phyloP scores from a whole-genome alignment of 2,113 vertebrate genomes.

The Pitta sordida region DNA sequence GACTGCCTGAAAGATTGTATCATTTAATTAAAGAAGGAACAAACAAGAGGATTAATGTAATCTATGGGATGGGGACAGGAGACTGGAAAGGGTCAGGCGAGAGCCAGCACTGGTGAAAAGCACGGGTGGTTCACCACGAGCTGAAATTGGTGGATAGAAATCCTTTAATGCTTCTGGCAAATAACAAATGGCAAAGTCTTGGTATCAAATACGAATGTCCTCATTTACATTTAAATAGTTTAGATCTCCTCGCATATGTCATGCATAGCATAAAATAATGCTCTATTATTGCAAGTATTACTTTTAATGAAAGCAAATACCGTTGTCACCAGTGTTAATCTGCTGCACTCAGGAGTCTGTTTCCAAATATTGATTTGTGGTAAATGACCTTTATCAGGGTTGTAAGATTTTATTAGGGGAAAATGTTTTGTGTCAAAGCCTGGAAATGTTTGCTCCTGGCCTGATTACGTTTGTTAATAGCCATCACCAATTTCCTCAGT shows the following conservation, averaged over 20 bases:
- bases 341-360: background rate
- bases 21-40: conserved; percentile 61
- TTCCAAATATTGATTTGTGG: conserved; percentile 54
- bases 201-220: conserved; percentile 6
- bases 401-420: background rate
- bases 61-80: background rate
- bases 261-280: background rate
- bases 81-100: background rate
- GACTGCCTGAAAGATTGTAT: conserved; percentile 50
- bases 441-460: background rate
- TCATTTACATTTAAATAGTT: conserved; percentile 71
- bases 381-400: conserved; percentile 35
- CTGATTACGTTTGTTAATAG: background rate
- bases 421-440: background rate
- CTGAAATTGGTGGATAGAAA: conserved; percentile 30
- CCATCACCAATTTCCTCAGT: background rate
- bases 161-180: conserved; percentile 49
- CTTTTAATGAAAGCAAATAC: conserved; percentile 54
- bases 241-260: background rate
- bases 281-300: conserved; percentile 36
- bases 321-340: background rate
- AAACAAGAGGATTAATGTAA: conserved; percentile 56
- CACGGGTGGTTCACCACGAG: background rate
- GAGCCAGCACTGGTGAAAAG: background rate
- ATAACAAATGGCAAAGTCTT: conserved; percentile 11